These are phyloP conservation scores for Meghimatium bilineatum DNA, from an alignment of 2,888 invertebrate species.

Conservation along the genomic window DNA sequence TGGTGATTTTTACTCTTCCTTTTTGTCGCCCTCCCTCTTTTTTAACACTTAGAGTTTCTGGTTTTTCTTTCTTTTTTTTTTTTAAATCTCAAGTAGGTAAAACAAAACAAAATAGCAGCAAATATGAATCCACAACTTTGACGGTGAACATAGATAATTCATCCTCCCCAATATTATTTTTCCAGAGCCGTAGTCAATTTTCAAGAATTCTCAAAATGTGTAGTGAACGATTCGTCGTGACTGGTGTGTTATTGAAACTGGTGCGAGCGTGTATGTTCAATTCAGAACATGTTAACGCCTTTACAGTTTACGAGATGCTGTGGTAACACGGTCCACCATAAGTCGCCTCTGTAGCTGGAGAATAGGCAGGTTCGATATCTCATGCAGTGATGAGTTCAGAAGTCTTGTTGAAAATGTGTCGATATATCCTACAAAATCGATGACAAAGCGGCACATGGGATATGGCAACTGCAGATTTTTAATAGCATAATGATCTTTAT, in stretches of 20 bases:
- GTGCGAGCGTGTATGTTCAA: not conserved
- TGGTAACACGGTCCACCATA: conserved; percentile 17
- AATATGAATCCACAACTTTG: conserved; percentile 7
- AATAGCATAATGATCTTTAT: not conserved
- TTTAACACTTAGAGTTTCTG: conserved; percentile 19
- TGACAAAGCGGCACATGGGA: conserved; percentile 57
- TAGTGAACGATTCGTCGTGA: not conserved
- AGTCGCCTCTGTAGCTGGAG: conserved; percentile 10
- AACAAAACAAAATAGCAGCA: not conserved
- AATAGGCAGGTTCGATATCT: conserved; percentile 67
- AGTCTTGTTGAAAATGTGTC: conserved; percentile 73
- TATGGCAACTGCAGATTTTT: conserved; percentile 42
- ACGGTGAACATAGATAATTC: not conserved
- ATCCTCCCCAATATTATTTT: not conserved
- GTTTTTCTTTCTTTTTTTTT: conserved; percentile 7
- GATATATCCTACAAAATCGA: conserved; percentile 66
- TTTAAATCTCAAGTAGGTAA: conserved; percentile 24
- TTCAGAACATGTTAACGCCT: conserved; percentile 6
- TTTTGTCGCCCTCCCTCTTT: conserved; percentile 6
- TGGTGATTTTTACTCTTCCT: conserved; percentile 22
- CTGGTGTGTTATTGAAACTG: not conserved
- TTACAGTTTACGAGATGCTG: not conserved
- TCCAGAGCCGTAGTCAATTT: not conserved
- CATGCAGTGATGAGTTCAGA: conserved; percentile 77
- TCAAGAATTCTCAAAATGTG: not conserved